Base-by-base conservation (phyloP, 2,113 vertebrate species). In the Chiloscyllium plagiosum region DNA sequence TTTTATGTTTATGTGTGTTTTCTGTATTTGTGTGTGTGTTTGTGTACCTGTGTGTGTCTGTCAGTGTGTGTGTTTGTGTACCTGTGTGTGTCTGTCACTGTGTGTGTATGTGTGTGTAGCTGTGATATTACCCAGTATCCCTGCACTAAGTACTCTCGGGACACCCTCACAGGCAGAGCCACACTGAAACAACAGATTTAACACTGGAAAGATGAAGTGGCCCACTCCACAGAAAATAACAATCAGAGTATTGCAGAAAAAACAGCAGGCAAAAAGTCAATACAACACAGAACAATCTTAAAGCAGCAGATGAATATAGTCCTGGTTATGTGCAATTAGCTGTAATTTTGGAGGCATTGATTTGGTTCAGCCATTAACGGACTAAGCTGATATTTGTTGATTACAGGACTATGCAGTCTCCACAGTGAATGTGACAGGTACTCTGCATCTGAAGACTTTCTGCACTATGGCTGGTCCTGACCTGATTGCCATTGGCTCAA, bases 391-490 rank as follows among this genome's bases (percentile, higher is more conserved):
- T 52, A 96, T 97, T 96, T 66, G 96, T 96, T 96, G 96, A 80
- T 0, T 68, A 13, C 96, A 98, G 98, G 98, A 98, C 97, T 99
- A 99, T 29, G 98, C 99, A 0, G 99, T 99, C 96, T 99, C 99
- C 69, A 99, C 98, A 0, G 98, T 99, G 22, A 98, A 99, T 0
- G 98, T 99, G 95, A 92, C 96, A 52, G 98, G 98, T 12, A 96
- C 97, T 47, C 97, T 99, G 96, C 99, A 99, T 96, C 97, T 99
- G 97, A 99, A 99, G 97, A 98, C 98, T 96, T 99, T 98, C 97
- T 99, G 99, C 98, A 99, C 98, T 96, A 99, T 99, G 99, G 99
- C 98, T 87, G 99, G 99, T 96, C 99, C 99, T 33, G 99, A 98
- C 96, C 98, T 99, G 96, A 99, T 99, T 4, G 97, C 98, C 68